phyloP scores from a whole-genome alignment of 2,888 invertebrate species.

The Spatulosminthurus flaviceps region DNA sequence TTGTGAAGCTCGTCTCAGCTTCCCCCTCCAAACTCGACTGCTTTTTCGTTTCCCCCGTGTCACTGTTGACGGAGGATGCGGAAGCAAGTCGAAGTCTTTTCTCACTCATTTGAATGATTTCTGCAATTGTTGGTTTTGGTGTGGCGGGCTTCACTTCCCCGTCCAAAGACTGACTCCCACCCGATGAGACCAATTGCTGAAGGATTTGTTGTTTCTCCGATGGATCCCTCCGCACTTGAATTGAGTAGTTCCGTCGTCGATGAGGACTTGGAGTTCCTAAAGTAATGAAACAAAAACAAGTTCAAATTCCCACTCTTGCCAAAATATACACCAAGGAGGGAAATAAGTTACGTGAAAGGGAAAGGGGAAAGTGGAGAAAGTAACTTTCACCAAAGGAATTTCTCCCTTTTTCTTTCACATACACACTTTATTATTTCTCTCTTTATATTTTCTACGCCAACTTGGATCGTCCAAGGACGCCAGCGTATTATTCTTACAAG shows the following conservation, averaged over 20 bases:
- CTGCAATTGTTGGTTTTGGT: conserved; percentile 76
- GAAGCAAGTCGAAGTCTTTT: conserved; percentile 66
- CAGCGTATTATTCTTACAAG: no score
- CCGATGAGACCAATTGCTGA: conserved; percentile 74
- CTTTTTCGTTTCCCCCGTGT: conserved; percentile 46
- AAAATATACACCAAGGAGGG: no score
- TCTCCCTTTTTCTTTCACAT: no score
- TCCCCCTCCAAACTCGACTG: conserved; percentile 49
- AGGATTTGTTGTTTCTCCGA: conserved; percentile 79
- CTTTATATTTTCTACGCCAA: no score
- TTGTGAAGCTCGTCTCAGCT: conserved; percentile 60
- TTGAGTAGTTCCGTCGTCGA: conserved; percentile 81
- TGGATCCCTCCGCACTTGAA: conserved; percentile 69
- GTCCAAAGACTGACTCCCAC: conserved; percentile 61
- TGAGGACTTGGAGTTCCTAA: conserved; percentile 80
- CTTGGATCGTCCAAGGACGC: no score
- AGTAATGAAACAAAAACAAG: conserved; percentile 25
- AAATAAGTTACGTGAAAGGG: no score
- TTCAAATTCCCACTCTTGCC: neutral
- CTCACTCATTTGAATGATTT: conserved; percentile 79
- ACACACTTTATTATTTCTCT: no score
- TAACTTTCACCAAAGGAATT: no score
- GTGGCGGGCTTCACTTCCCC: conserved; percentile 72
- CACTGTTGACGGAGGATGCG: conserved; percentile 55
- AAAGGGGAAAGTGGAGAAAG: neutral